These are phyloP conservation scores for Rotaria sp. DNA, from an alignment of 2,888 invertebrate species.

Conservation along the genomic window DNA sequence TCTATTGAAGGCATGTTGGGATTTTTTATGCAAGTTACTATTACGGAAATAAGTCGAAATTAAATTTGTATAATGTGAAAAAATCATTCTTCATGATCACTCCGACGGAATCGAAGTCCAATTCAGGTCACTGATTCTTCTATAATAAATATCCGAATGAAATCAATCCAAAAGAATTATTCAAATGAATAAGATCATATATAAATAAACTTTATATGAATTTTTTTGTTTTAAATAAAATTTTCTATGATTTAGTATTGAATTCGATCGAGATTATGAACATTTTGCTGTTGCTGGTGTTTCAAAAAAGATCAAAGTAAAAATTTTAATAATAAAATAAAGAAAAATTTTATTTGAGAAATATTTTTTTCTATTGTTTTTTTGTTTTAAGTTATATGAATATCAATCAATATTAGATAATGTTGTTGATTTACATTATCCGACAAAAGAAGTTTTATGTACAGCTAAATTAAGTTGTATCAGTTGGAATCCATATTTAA, in stretches of 20 bases:
- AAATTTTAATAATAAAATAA: neutral
- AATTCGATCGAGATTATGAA: conserved; percentile 90
- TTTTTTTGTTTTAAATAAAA: neutral
- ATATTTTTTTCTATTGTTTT: neutral
- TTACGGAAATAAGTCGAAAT: too few relatives aligned
- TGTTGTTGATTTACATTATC: conserved; percentile 81
- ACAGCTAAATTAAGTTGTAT: conserved; percentile 80
- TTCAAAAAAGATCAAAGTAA: conserved; percentile 78
- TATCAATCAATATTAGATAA: conserved; percentile 76
- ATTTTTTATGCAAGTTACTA: too few relatives aligned
- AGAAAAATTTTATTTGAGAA: too few relatives aligned
- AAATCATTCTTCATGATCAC: too few relatives aligned
- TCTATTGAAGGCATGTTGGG: too few relatives aligned
- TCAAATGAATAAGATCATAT: too few relatives aligned
- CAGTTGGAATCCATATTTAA: conserved; percentile 85
- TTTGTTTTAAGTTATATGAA: conserved; percentile 63
- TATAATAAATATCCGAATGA: too few relatives aligned
- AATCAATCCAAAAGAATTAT: too few relatives aligned
- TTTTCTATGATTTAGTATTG: conserved; percentile 64
- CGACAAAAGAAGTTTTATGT: conserved; percentile 80
- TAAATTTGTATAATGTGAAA: too few relatives aligned
- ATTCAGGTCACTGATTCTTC: too few relatives aligned
- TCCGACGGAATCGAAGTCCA: too few relatives aligned
- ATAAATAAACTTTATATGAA: neutral
- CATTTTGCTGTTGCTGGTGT: conserved; percentile 91